Conservation (phyloP, 2,888 invertebrate genomes). For the Marronus borbonicus region DNA sequence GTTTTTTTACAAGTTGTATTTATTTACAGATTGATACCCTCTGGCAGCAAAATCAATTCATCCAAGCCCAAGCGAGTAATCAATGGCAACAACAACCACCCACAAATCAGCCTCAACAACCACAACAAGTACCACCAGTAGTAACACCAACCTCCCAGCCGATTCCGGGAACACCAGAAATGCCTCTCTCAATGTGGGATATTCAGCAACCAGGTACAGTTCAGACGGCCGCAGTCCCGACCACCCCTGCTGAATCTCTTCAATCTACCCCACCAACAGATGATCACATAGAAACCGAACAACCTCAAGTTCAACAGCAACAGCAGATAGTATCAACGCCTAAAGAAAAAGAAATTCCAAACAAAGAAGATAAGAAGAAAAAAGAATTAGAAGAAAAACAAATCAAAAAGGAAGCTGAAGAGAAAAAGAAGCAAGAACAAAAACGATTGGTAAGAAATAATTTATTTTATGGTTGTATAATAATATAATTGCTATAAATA, state of each 20-base stretch:
- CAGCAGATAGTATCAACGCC: constrained; percentile 53
- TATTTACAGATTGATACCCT: constrained; percentile 60
- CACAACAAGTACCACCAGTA: constrained; percentile 58
- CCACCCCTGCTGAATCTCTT: constrained; percentile 40
- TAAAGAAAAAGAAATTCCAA: constrained; percentile 66
- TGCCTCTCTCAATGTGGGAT: constrained; percentile 67
- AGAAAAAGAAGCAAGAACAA: constrained; percentile 72
- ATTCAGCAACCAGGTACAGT: constrained; percentile 59
- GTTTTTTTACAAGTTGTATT: constrained; percentile 44
- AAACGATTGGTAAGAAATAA: constrained; percentile 63
- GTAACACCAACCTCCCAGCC: constrained; percentile 55
- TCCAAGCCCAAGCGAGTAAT: constrained; percentile 54
- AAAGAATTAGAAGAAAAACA: constrained; percentile 70
- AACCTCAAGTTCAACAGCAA: constrained; percentile 51
- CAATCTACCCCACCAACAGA: constrained; percentile 45
- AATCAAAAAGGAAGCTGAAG: constrained; percentile 72
- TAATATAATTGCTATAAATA: too few relatives aligned
- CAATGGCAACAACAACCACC: constrained; percentile 62
- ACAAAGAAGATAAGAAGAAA: constrained; percentile 71
- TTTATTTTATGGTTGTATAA: too few relatives aligned
- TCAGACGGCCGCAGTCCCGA: constrained; percentile 25
- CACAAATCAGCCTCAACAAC: constrained; percentile 55
- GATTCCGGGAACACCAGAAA: constrained; percentile 60
- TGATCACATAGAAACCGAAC: constrained; percentile 41
- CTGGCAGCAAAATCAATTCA: constrained; percentile 67